These are phyloP conservation scores for Cataglyphis rosenhaueri DNA, from an alignment of 2,888 invertebrate genomes.

Conservation along the genomic window DNA sequence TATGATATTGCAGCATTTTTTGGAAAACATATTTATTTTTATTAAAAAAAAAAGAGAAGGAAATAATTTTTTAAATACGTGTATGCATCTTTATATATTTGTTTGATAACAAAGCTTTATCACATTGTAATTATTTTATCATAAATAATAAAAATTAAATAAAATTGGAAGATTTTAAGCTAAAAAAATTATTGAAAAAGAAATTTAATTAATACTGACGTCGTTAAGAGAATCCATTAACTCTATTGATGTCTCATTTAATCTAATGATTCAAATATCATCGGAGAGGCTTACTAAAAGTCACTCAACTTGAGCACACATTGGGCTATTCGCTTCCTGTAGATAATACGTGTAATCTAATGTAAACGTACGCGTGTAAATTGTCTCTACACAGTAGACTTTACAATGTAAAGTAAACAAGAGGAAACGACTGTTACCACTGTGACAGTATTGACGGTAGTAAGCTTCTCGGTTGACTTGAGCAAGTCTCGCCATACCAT, in stretches of 20 bases:
- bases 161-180: background rate
- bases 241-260: background rate
- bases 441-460: slow-evolving; percentile 11
- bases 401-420: slow-evolving; percentile 15
- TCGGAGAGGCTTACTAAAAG: background rate
- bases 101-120: background rate
- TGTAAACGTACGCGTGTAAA: slow-evolving; percentile 8
- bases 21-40: background rate
- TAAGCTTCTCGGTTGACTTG: slow-evolving; percentile 15
- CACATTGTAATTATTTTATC: slow-evolving; percentile 5
- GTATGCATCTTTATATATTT: background rate
- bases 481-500: slow-evolving; percentile 45
- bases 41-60: background rate
- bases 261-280: slow-evolving; percentile 8
- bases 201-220: background rate
- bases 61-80: background rate
- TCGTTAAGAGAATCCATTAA: background rate
- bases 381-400: background rate
- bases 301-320: background rate
- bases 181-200: background rate
- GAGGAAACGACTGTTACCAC: background rate
- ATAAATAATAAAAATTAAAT: background rate
- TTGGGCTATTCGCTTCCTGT: background rate
- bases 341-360: background rate
- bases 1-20: background rate